A percentile compares a stretch with the other conserved stretches of the same genome.
Conservation (phyloP, 2,888 invertebrate species). For the Piscicola geometra region DNA sequence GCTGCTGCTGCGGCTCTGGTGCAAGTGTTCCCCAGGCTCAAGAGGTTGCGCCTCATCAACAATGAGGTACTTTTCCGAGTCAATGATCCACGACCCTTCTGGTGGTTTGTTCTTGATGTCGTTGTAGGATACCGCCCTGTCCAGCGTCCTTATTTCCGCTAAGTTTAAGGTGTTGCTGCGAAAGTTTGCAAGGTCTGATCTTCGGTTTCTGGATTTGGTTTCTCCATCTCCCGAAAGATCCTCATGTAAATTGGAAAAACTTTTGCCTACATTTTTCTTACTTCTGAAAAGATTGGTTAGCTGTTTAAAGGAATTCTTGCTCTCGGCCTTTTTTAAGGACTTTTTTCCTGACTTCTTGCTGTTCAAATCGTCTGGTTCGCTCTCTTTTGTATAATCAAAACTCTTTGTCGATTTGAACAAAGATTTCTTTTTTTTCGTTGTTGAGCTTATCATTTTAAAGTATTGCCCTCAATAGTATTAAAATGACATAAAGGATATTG, state of each 20-base stretch:
- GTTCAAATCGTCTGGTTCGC: not conserved
- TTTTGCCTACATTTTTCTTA: not conserved
- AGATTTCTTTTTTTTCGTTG: not conserved
- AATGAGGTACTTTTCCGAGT: conserved; percentile 1
- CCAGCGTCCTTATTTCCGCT: not conserved
- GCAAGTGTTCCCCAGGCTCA: not conserved
- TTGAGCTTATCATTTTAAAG: not conserved
- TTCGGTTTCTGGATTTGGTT: not conserved
- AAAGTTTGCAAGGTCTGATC: not conserved
- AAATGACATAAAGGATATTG: no score
- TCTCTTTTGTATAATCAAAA: not conserved
- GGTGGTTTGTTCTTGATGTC: not conserved
- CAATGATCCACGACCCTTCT: not conserved
- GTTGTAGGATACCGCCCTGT: not conserved
- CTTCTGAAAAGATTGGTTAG: not conserved
- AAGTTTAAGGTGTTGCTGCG: no score
- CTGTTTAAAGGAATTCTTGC: conserved; percentile 2
- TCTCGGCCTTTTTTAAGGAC: not conserved
- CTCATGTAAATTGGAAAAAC: not conserved
- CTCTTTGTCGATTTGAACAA: not conserved
- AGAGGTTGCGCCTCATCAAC: not conserved
- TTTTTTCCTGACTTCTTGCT: not conserved
- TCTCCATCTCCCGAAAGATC: not conserved
- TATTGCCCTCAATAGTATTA: no score
- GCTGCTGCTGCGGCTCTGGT: not conserved